phyloP scores from a whole-genome alignment of 92 coral and sea anemone species.

The Umimayanthus chanpuru region DNA sequence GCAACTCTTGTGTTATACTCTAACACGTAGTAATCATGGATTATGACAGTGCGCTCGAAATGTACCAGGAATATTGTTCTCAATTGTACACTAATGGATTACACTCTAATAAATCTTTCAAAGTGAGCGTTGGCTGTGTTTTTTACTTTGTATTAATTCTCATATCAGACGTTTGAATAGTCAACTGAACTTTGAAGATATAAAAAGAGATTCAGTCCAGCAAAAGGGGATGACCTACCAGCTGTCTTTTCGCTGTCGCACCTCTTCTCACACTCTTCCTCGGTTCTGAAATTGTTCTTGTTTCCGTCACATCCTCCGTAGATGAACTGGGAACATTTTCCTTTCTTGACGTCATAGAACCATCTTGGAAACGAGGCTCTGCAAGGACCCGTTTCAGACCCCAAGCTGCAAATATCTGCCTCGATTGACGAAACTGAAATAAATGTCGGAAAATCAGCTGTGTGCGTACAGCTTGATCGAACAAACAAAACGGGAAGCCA shows the following conservation, averaged over 20 bases:
- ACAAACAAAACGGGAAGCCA: neutral
- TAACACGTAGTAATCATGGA: too few relatives aligned
- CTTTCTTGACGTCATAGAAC: conserved; percentile 13
- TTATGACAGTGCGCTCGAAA: too few relatives aligned
- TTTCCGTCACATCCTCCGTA: conserved; percentile 28
- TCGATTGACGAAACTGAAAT: neutral
- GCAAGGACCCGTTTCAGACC: conserved; percentile 5
- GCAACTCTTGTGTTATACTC: too few relatives aligned
- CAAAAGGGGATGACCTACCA: neutral
- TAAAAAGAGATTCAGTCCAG: too few relatives aligned
- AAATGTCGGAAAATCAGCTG: neutral
- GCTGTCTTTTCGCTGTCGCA: conserved; percentile 24
- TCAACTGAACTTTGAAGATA: too few relatives aligned
- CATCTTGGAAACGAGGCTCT: conserved; percentile 16
- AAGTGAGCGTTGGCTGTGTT: too few relatives aligned
- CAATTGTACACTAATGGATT: neutral
- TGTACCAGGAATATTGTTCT: neutral
- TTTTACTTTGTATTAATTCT: too few relatives aligned
- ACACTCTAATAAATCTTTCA: too few relatives aligned
- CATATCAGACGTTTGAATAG: too few relatives aligned
- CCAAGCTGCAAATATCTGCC: conserved; percentile 1
- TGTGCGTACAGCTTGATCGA: neutral
- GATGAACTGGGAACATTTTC: conserved; percentile 7
- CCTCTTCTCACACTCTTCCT: conserved; percentile 9
- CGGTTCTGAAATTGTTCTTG: conserved; percentile 2